phyloP scores from a whole-genome alignment of 2,113 vertebrate species.

The Orientallactaga bullata region DNA sequence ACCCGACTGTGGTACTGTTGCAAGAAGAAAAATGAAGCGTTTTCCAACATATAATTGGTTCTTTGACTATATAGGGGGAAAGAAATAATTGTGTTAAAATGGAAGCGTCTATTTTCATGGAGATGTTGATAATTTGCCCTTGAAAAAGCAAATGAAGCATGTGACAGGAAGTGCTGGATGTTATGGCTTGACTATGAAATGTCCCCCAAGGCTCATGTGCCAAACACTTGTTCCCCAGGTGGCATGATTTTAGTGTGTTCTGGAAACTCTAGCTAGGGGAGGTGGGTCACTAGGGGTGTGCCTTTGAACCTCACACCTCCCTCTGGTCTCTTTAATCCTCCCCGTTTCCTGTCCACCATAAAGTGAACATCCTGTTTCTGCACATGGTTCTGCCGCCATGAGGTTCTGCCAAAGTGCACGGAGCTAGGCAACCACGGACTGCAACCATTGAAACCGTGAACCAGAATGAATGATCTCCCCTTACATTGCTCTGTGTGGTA shows the following conservation, averaged over 20 bases:
- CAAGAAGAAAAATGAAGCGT: slow-evolving; percentile 41
- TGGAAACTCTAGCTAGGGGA: neutral
- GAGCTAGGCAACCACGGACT: too few relatives aligned
- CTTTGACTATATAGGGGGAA: slow-evolving; percentile 15
- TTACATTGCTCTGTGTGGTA: neutral
- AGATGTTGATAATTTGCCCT: slow-evolving; percentile 16
- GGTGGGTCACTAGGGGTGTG: neutral
- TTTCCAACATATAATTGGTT: neutral
- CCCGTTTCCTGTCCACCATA: neutral
- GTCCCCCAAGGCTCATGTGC: neutral
- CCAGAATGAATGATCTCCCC: neutral
- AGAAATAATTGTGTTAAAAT: slow-evolving; percentile 30
- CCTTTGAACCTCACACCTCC: too few relatives aligned
- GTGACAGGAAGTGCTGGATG: neutral
- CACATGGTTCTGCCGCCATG: neutral
- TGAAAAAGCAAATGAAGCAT: neutral
- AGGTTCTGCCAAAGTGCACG: neutral
- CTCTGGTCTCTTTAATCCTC: neutral
- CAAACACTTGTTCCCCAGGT: neutral
- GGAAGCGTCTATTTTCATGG: neutral
- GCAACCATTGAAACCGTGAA: neutral
- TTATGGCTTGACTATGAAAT: neutral
- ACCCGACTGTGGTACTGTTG: neutral
- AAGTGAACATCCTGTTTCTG: neutral
- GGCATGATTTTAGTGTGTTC: neutral